A percentile compares a stretch with the other conserved stretches of the same genome.
Conservation (phyloP, 2,113 vertebrate species). For the Pseudopodoces humilis region DNA sequence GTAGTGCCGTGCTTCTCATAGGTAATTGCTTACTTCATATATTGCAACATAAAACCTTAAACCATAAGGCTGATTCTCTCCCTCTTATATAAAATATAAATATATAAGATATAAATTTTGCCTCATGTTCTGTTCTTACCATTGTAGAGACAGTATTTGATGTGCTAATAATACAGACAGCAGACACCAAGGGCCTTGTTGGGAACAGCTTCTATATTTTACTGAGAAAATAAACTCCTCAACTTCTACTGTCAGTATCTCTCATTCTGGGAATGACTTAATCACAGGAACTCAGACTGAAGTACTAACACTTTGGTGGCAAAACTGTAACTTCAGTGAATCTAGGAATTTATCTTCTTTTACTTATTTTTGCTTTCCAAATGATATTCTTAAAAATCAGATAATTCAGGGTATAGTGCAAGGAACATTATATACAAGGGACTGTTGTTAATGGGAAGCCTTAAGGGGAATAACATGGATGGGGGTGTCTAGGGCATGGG, state of each 20-base stretch:
- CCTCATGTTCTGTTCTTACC: not conserved
- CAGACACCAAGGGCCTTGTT: not conserved
- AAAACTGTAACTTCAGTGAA: not conserved
- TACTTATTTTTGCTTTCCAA: not conserved
- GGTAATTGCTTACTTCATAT: not conserved
- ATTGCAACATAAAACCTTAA: not conserved
- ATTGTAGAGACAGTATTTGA: not conserved
- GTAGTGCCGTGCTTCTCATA: not conserved
- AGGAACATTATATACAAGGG: not conserved
- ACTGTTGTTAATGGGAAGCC: not conserved
- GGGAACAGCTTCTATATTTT: not conserved
- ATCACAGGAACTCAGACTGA: not conserved
- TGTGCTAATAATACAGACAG: not conserved
- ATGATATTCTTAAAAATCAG: not conserved
- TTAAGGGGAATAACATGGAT: not conserved
- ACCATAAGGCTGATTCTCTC: not conserved
- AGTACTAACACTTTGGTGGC: not conserved
- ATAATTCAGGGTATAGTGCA: not conserved
- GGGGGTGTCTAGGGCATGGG: fast-evolving
- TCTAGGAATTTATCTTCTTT: not conserved
- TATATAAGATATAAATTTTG: not conserved
- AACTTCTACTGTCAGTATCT: not conserved
- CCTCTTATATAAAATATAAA: not conserved
- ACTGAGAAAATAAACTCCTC: not conserved
- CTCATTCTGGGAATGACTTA: not conserved